Evolutionary conservation across 2,797 vertebrate species (phyloP).

Genomic region (Zenarchopterus dispar): DNA sequence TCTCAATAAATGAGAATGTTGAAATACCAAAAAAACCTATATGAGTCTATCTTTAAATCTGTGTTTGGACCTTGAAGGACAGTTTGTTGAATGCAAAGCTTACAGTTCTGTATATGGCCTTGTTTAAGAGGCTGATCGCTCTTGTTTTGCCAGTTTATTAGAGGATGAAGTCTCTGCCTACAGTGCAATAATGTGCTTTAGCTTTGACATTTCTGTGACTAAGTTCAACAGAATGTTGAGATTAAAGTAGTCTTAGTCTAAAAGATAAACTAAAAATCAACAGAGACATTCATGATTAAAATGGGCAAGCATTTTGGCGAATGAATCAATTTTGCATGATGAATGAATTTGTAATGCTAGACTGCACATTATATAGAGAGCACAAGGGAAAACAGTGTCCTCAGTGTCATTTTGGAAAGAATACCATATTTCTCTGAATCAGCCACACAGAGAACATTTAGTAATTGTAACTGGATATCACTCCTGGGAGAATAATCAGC

Average conservation of each 20-base stretch:
- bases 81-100: constrained; percentile 28
- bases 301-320: constrained; percentile 13
- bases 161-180: constrained; percentile 2
- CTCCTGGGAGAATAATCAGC: constrained; percentile 18
- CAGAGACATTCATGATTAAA: constrained; percentile 17
- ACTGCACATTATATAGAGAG: constrained; percentile 32
- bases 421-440: constrained; percentile 15
- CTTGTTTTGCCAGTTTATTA: constrained; percentile 45
- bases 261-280: constrained; percentile 11
- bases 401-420: constrained; percentile 16
- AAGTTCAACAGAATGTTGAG: constrained; percentile 19
- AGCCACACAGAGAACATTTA: constrained; percentile 14
- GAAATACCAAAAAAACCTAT: constrained; percentile 17
- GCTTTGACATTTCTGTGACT: constrained; percentile 14
- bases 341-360: constrained; percentile 60
- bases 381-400: constrained; percentile 50
- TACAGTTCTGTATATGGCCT: constrained; percentile 53
- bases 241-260: neutral
- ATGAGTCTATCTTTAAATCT: constrained; percentile 55
- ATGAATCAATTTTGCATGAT: constrained; percentile 61
- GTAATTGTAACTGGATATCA: constrained; percentile 10
- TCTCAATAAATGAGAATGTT: constrained; percentile 9
- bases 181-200: neutral
- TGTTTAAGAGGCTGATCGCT: constrained; percentile 51
- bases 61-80: constrained; percentile 20